Evolutionary conservation across 37 sponge, comb jelly and placozoan species (phyloP).

Genomic region (Beroe forskalii): DNA sequence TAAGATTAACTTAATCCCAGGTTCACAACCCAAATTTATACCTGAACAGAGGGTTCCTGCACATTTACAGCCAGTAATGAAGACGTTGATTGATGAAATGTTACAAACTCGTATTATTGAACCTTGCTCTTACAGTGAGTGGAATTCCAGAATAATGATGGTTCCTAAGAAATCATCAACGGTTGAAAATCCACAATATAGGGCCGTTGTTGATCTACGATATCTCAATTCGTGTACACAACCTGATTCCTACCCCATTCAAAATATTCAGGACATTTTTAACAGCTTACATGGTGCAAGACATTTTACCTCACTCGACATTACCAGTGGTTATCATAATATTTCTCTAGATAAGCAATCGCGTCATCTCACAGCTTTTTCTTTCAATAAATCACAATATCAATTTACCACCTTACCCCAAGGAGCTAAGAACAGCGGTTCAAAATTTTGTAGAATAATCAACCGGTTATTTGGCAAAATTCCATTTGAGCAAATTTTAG

Average conservation of each 20-base stretch:
- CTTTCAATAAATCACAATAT: not conserved
- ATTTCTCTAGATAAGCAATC: not conserved
- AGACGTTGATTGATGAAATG: not conserved
- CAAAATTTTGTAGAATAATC: not conserved
- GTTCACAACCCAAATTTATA: not conserved
- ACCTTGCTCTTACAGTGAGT: not conserved
- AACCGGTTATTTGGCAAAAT: not conserved
- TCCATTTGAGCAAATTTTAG: not conserved
- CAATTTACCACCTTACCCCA: not conserved
- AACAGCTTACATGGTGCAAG: not conserved
- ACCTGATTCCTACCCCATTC: not conserved
- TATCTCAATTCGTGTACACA: not conserved
- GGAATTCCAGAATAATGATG: not conserved
- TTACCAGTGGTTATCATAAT: not conserved
- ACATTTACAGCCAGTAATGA: not conserved
- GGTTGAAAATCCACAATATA: not conserved
- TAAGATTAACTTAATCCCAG: not conserved
- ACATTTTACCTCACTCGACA: not conserved
- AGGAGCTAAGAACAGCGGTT: not conserved
- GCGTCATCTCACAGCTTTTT: not conserved
- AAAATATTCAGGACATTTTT: not conserved
- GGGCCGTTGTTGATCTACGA: not conserved
- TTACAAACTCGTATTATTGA: not conserved
- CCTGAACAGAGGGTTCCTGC: not conserved
- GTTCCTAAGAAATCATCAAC: not conserved